phyloP scores from a whole-genome alignment of 2,113 vertebrate genomes.

The Ptyas mucosa region DNA sequence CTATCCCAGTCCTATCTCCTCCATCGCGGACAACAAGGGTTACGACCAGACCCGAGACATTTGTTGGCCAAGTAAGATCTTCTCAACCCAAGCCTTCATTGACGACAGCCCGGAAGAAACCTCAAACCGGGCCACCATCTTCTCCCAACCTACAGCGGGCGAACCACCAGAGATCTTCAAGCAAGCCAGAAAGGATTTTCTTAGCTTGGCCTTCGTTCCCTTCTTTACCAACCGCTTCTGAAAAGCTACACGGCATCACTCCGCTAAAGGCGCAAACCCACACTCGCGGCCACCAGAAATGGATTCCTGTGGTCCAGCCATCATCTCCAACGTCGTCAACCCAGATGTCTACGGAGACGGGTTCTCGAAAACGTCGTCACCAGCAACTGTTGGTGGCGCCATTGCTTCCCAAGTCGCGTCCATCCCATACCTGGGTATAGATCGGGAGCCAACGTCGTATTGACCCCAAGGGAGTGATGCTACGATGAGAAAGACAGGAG shows the following conservation, averaged over 20 bases:
- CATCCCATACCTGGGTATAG: fast-evolving
- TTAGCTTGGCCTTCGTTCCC: constrained; percentile 53
- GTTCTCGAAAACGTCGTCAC: not conserved
- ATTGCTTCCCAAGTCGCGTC: not conserved
- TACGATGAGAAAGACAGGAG: not conserved
- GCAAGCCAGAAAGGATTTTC: constrained; percentile 36
- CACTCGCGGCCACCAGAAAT: fast-evolving
- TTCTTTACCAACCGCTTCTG: fast-evolving
- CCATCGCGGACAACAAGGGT: not conserved
- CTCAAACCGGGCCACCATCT: not conserved
- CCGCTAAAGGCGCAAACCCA: not conserved
- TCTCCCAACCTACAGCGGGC: not conserved
- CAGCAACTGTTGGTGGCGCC: not conserved
- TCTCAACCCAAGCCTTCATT: constrained; percentile 9
- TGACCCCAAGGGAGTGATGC: not conserved
- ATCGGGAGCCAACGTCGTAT: not conserved
- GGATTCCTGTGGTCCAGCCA: constrained; percentile 17
- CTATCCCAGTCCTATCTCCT: not conserved
- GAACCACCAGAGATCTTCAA: not conserved
- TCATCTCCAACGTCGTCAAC: constrained; percentile 9
- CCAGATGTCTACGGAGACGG: constrained; percentile 24
- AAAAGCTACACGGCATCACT: not conserved
- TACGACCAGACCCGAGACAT: not conserved
- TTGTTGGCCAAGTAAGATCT: not conserved
- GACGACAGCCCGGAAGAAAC: constrained; percentile 1